Evolutionary conservation across 1,140 invertebrate species (phyloP).

Genomic region (Drosophila prosaltans): DNA sequence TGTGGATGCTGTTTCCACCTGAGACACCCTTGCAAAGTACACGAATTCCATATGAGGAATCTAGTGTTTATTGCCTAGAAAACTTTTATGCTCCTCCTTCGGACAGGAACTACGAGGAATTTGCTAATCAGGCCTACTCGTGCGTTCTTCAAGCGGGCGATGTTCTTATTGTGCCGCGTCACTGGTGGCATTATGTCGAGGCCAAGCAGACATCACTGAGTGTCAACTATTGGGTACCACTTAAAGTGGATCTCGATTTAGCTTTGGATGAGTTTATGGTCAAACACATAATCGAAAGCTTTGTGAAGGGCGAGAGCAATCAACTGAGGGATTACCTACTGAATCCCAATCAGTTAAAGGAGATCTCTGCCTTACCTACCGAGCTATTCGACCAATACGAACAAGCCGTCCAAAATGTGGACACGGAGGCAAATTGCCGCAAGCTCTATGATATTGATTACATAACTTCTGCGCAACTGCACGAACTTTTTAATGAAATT

Average conservation of each 20-base stretch:
- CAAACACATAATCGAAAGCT: conserved; percentile 72
- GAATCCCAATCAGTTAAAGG: conserved; percentile 75
- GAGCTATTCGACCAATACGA: conserved; percentile 56
- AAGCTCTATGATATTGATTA: conserved; percentile 52
- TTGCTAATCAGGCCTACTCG: conserved; percentile 79
- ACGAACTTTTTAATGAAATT: conserved; percentile 5
- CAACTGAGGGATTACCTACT: conserved; percentile 56
- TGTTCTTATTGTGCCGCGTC: conserved; percentile 92
- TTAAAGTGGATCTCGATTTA: conserved; percentile 84
- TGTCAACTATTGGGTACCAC: conserved; percentile 94
- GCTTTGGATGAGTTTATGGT: conserved; percentile 75
- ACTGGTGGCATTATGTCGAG: conserved; percentile 99
- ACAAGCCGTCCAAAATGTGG: conserved; percentile 37
- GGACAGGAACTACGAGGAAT: conserved; percentile 29
- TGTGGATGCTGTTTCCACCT: conserved; percentile 96
- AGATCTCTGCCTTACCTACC: conserved; percentile 42
- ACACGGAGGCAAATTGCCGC: conserved; percentile 20
- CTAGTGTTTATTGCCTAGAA: conserved; percentile 94
- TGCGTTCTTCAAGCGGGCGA: conserved; percentile 92
- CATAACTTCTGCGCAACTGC: conserved; percentile 24
- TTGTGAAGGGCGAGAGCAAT: conserved; percentile 50
- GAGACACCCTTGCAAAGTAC: conserved; percentile 90
- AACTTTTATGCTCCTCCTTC: conserved; percentile 88
- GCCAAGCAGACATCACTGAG: conserved; percentile 89
- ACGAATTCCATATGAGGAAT: conserved; percentile 97